Evolutionary conservation across 2,797 vertebrate species (phyloP).

Genomic region (Gymnoscopelus braueri): DNA sequence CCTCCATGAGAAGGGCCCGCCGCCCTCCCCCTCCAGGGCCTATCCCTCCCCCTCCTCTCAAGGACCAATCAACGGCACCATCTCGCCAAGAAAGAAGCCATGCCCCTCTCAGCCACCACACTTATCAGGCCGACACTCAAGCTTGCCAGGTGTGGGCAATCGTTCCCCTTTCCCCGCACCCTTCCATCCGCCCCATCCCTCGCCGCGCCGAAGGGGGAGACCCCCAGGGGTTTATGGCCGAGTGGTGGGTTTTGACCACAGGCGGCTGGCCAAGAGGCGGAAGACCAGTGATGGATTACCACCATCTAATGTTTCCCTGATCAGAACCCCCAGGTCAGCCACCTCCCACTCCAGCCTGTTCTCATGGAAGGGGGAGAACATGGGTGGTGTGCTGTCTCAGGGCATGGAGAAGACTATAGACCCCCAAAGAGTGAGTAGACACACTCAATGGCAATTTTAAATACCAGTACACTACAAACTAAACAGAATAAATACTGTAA

Average conservation of each 20-base stretch:
- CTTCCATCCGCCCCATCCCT: conserved; percentile 46
- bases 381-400: conserved; percentile 49
- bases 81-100: conserved; percentile 64
- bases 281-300: conserved; percentile 72
- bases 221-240: conserved; percentile 58
- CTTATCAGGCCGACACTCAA: conserved; percentile 59
- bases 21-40: conserved; percentile 56
- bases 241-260: conserved; percentile 68
- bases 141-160: conserved; percentile 43
- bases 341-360: conserved; percentile 69
- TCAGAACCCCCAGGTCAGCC: conserved; percentile 72
- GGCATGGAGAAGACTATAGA: conserved; percentile 81
- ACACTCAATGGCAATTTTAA: too few species aligned
- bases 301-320: conserved; percentile 34
- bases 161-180: conserved; percentile 26
- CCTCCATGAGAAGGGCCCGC: conserved; percentile 71
- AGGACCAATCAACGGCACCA: conserved; percentile 72
- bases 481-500: too few species aligned
- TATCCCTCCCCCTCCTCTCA: conserved; percentile 63
- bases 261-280: conserved; percentile 80
- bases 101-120: conserved; percentile 60
- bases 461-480: too few species aligned
- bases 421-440: conserved; percentile 77
- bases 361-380: conserved; percentile 81
- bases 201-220: conserved; percentile 41